Conservation (phyloP, 2,113 vertebrate genomes). For the Heteronetta atricapilla region DNA sequence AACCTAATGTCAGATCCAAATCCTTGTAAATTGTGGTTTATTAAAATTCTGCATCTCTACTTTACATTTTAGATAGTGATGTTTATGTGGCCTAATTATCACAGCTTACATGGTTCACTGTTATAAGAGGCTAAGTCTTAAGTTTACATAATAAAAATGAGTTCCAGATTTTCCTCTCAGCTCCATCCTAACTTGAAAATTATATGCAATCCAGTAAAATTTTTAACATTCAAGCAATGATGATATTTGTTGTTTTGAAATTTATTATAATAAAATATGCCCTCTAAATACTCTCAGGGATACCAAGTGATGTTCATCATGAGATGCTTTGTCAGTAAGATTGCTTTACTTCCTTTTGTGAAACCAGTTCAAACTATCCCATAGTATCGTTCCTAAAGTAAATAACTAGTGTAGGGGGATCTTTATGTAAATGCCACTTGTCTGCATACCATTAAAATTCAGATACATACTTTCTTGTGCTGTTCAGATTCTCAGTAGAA, state of each 20-base stretch:
- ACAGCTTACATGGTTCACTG: not conserved
- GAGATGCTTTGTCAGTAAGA: not conserved
- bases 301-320: not conserved
- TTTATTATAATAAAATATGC: constrained; percentile 1
- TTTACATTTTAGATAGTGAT: not conserved
- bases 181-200: not conserved
- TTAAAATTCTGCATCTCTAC: not conserved
- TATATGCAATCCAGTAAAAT: not conserved
- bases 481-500: constrained; percentile 35
- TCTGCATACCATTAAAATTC: constrained; percentile 51
- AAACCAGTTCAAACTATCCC: not conserved
- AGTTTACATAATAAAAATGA: not conserved
- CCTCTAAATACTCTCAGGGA: not conserved
- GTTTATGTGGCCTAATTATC: not conserved
- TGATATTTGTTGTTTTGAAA: constrained; percentile 7
- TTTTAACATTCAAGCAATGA: not conserved
- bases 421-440: constrained; percentile 43
- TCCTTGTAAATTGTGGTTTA: not conserved
- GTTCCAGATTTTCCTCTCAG: not conserved
- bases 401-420: constrained; percentile 23
- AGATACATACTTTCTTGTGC: constrained; percentile 6
- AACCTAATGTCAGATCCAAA: not conserved
- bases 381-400: constrained; percentile 17
- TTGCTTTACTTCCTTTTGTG: not conserved
- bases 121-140: not conserved